phyloP scores from a whole-genome alignment of 2,113 vertebrate species.

The Himantopus leucocephalus region DNA sequence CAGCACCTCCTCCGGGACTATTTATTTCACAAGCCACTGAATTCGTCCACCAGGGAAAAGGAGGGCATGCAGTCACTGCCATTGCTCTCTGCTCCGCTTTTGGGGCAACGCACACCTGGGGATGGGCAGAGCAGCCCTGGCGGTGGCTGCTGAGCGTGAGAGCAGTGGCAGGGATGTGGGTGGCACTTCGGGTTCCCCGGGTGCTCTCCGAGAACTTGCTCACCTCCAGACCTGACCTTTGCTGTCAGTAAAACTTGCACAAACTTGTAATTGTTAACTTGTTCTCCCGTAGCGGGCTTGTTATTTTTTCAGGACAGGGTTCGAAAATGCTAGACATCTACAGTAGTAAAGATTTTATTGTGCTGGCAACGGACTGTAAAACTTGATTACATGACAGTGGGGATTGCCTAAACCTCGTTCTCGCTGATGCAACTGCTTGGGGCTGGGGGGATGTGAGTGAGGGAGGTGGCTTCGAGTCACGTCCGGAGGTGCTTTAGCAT shows the following conservation, averaged over 20 bases:
- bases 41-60: not conserved
- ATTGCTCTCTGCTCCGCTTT: not conserved
- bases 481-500: not conserved
- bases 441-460: not conserved
- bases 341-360: slow-evolving; percentile 58
- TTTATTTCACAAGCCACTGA: not conserved
- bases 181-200: not conserved
- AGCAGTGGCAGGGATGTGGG: accelerated
- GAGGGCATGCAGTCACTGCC: not conserved
- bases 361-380: slow-evolving; percentile 15
- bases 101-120: accelerated
- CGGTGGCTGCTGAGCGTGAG: not conserved
- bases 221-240: not conserved
- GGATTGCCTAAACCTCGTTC: slow-evolving; percentile 31
- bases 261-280: slow-evolving; percentile 26
- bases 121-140: not conserved
- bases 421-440: not conserved
- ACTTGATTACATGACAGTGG: slow-evolving; percentile 6
- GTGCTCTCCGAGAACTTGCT: not conserved
- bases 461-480: not conserved
- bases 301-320: slow-evolving; percentile 8
- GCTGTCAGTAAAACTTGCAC: slow-evolving; percentile 1
- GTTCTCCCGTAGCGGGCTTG: not conserved
- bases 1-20: accelerated
- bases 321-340: slow-evolving; percentile 49